Conservation (phyloP, 2,113 vertebrate species). For the Gymnobelideus leadbeateri region DNA sequence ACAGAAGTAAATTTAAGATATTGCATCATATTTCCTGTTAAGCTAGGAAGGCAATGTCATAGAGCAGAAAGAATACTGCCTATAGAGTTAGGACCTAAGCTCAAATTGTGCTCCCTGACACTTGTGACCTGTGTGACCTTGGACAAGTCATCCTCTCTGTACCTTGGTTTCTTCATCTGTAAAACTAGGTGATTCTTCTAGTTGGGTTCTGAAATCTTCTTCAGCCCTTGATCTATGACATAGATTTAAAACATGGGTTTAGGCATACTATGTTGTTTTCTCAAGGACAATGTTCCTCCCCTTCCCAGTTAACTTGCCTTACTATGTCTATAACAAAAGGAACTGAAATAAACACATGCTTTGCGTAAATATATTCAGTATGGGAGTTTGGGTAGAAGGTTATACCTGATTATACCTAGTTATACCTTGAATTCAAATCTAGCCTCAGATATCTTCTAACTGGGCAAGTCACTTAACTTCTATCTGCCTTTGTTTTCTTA, state of each 20-base stretch:
- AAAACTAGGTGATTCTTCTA: background rate
- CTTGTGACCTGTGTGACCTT: too few relatives aligned
- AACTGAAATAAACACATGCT: background rate
- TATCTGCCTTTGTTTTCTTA: too few relatives aligned
- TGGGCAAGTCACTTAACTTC: too few relatives aligned
- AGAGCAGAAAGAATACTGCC: background rate
- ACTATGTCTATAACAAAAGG: constrained; percentile 19
- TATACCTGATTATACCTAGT: background rate
- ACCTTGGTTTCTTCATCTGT: background rate
- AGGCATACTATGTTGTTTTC: too few relatives aligned
- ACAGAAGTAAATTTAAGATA: background rate
- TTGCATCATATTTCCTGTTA: constrained; percentile 13
- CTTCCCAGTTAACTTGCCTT: background rate
- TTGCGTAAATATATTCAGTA: background rate
- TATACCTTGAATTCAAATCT: too few relatives aligned
- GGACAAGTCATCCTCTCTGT: background rate
- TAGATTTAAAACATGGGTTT: background rate
- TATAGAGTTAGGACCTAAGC: background rate
- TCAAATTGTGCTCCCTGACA: background rate
- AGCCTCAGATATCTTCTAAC: too few relatives aligned
- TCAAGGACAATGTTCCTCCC: background rate
- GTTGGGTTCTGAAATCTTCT: background rate
- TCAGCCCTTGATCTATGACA: background rate
- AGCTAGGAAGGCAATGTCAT: background rate
- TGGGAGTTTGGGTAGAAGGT: background rate